Conservation (phyloP, 2,113 vertebrate species). For the Psittacula cyanocephala region DNA sequence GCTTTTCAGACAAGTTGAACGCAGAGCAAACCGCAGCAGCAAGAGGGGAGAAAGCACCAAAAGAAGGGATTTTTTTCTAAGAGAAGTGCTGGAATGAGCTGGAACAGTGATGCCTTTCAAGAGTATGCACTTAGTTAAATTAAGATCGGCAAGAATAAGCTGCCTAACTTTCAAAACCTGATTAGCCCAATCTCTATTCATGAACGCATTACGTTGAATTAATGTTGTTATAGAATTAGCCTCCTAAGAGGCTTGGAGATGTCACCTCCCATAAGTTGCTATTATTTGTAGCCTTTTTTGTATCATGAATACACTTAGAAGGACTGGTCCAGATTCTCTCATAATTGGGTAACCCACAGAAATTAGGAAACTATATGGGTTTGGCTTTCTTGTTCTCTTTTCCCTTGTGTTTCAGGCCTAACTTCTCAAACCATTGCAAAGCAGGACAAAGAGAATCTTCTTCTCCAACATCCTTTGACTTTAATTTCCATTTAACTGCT, state of each 20-base stretch:
- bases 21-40: neutral
- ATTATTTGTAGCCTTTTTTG: neutral
- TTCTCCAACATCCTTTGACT: neutral
- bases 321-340: neutral
- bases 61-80: rapidly evolving
- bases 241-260: constrained; percentile 62
- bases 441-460: neutral
- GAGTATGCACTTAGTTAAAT: constrained; percentile 32
- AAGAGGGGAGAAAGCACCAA: neutral
- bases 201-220: constrained; percentile 50
- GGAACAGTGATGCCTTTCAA: neutral
- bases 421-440: neutral
- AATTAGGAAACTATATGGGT: neutral
- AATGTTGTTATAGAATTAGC: constrained; percentile 50
- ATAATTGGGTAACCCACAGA: too few species aligned
- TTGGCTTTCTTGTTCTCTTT: neutral
- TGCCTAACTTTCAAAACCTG: constrained; percentile 30
- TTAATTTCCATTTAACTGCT: neutral
- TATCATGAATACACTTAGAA: neutral
- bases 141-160: constrained; percentile 60
- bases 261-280: constrained; percentile 22
- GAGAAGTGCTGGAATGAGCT: neutral
- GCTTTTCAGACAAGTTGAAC: neutral
- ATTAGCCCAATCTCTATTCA: constrained; percentile 56
- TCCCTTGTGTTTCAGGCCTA: neutral